Base-by-base conservation (phyloP, 2,797 vertebrate species). In the Thripadectes ignobilis region DNA sequence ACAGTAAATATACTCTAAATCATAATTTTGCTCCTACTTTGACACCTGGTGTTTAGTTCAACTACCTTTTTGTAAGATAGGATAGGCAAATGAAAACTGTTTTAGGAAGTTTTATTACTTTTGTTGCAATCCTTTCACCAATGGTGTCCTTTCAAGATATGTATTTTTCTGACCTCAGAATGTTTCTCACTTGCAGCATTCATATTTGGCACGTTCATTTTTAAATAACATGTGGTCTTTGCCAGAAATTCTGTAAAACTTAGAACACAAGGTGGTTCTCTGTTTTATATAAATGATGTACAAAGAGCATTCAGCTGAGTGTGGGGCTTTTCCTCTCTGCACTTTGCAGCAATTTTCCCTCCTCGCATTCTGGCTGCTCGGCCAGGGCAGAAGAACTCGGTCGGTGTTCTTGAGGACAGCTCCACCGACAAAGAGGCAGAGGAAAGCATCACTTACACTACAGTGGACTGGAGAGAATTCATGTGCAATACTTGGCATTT, bases 401-500 rank as follows among this genome's bases (percentile, higher is more conserved):
- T 99, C 6, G 98, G 98, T 74, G 97, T 98, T 82, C 99, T 99
- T 62, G 98, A 99, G 9, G 98, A 99, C 4, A 96, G 95, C 91
- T 98, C 98, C n/a, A 41, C 98, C 9, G 98, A 98, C 30, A 98
- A 96, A 91, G 98, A 98, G 73, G 98, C 98, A 73, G 99, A 99
- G 74, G 99, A 99, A 17, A 95, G 98, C 96, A 98, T 99, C 92
- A 98, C 98, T 94, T 99, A 99, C 89, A 98, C 99, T 82, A 99
- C 99, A 19, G 99, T 99, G 16, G 99, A 99, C 97, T 99, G 99
- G 99, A 99, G 99, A 96, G 99, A 99, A 96, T 99, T 99, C 89
- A 98, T 99, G 98, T 99, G 99, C 96, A 99, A 99, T 98, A 99
- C 99, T 12, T 99, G 99, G 99, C 99, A 99, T 97, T 97, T 99